Evolutionary conservation across 2,797 vertebrate genomes (phyloP), one percentile per base, ranked within the genome.

Genomic region (Poecilia gillii): DNA sequence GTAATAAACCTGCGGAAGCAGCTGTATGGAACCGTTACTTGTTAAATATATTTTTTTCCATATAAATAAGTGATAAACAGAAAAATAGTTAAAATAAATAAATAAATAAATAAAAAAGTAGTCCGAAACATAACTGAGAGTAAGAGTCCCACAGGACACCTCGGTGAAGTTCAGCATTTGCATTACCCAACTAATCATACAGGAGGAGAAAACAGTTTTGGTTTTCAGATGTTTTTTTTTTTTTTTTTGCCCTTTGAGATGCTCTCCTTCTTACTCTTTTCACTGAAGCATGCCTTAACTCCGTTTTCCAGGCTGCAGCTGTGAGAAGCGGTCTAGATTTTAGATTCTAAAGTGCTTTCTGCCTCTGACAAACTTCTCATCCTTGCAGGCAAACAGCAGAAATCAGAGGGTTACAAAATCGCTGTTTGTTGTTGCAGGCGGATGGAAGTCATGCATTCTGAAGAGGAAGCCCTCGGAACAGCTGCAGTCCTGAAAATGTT

Each of bases 291-390:
- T 70, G 12, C 25, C 66, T 45, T 14, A n/a, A n/a, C 11, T 70
- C 25, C 11, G n/a, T 14, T 70, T 70, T 70, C 39, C 66, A 43
- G 39, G 66, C 66, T 43, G 66, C 23, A 45, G 9, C 39, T 43
- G 39, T 25, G 36, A n/a, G 66, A 70, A 45, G 66, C 39, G 14
- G n/a, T 43, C 43, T 70, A 70, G 23, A n/a, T 45, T 43, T 70
- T 70, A 70, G 39, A 70, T 70, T 45, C 25, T n/a, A 45, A 70
- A 70, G 41, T 70, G 66, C 66, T 70, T 70, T 70, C 23, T 13
- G 36, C 23, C 66, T 70, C 66, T n/a, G 23, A 70, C 39, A 70
- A 41, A 25, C 20, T n/a, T 70, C n/a, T 43, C 16, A 45, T 70
- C 66, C 12, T 43, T 45, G 66, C 39, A 25, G 23, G 39, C 66